phyloP scores from a whole-genome alignment of 2,888 invertebrate genomes.

The Unio pictorum region DNA sequence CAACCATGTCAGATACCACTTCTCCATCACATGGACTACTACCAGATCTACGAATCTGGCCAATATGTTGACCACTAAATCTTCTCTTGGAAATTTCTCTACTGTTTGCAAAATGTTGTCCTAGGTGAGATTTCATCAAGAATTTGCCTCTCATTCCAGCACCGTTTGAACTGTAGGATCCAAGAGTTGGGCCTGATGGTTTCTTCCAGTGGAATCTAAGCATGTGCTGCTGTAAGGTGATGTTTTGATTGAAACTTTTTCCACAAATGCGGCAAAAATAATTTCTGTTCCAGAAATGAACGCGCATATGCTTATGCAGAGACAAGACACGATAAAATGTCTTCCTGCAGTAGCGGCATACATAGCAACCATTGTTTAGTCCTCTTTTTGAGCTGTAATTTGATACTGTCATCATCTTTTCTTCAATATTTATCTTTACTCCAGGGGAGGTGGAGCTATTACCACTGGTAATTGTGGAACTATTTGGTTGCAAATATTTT shows the following conservation, averaged over 20 bases:
- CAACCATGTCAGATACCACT: not conserved
- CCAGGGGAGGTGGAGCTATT: no score
- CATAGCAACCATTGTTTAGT: slow-evolving; percentile 8
- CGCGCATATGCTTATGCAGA: slow-evolving; percentile 21
- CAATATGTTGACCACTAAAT: not conserved
- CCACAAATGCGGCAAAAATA: slow-evolving; percentile 58
- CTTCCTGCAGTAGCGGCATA: slow-evolving; percentile 29
- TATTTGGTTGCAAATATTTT: no score
- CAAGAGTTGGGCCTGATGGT: not conserved
- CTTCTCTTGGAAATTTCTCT: no score
- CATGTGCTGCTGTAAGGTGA: slow-evolving; percentile 70
- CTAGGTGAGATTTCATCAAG: not conserved
- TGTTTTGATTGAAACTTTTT: slow-evolving; percentile 68
- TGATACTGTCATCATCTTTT: no score
- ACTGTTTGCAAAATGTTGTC: no score
- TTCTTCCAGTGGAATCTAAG: slow-evolving; percentile 28
- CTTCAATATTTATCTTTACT: no score
- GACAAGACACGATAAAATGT: slow-evolving; percentile 20
- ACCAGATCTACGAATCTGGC: not conserved
- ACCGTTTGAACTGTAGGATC: slow-evolving; percentile 3
- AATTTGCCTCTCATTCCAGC: not conserved
- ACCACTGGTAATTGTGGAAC: no score
- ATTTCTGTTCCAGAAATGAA: slow-evolving; percentile 28
- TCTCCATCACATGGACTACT: not conserved
- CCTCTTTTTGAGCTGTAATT: no score